phyloP scores from a whole-genome alignment of 2,113 vertebrate species.

The Apeltes quadracus region DNA sequence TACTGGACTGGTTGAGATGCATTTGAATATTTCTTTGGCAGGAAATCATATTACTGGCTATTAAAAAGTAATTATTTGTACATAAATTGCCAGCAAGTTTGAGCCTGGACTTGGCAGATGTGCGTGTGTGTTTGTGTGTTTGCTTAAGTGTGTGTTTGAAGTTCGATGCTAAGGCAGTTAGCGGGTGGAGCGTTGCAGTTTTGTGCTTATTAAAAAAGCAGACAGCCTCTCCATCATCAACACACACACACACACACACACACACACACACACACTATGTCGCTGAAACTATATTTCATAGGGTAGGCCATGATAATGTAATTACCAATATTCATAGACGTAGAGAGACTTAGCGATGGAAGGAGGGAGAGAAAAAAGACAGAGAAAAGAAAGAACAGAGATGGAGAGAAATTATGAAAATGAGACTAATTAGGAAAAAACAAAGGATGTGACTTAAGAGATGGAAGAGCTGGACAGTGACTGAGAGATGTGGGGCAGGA shows the following conservation, averaged over 20 bases:
- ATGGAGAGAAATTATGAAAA: slow-evolving; percentile 11
- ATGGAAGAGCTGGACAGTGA: not conserved
- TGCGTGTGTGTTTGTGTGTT: slow-evolving; percentile 25
- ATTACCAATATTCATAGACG: slow-evolving; percentile 77
- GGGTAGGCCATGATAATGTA: slow-evolving; percentile 76
- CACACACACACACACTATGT: slow-evolving; percentile 57
- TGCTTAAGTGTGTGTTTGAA: slow-evolving; percentile 11
- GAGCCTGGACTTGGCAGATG: slow-evolving; percentile 78
- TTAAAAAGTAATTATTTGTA: slow-evolving; percentile 91
- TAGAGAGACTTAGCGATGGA: slow-evolving; percentile 40
- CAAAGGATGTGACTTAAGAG: not conserved
- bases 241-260: slow-evolving; percentile 27
- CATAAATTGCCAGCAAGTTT: slow-evolving; percentile 83
- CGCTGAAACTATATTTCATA: slow-evolving; percentile 79
- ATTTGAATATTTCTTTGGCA: slow-evolving; percentile 89
- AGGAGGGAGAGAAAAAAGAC: slow-evolving; percentile 1
- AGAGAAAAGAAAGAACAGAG: slow-evolving; percentile 11
- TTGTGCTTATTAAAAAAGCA: slow-evolving; percentile 85
- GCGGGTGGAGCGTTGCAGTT: slow-evolving; percentile 69
- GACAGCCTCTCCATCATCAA: slow-evolving; percentile 82
- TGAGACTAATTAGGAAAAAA: not conserved
- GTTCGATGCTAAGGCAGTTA: slow-evolving; percentile 85
- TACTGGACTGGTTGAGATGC: slow-evolving; percentile 85
- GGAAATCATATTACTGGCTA: slow-evolving; percentile 86
- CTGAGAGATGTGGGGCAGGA: not conserved